Evolutionary conservation across 35 echinoderm and acorn worm species (phyloP).

Genomic region (Stichopus chloronotus): DNA sequence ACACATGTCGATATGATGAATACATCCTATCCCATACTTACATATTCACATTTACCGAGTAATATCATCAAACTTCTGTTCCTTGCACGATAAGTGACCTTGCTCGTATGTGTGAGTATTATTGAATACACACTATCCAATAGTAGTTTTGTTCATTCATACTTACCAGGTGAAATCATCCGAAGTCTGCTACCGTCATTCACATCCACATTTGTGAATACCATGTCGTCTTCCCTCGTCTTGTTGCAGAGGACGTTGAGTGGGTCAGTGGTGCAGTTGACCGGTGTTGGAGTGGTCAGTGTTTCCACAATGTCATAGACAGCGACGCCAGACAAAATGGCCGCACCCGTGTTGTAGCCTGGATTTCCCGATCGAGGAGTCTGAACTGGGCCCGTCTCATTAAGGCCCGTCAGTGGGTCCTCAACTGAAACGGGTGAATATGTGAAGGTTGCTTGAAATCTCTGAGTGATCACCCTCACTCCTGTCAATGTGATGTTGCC

Average conservation of each 20-base stretch:
- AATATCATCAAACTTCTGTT: too few relatives aligned
- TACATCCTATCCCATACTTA: too few relatives aligned
- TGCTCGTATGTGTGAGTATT: too few relatives aligned
- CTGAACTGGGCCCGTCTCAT: conserved; percentile 20
- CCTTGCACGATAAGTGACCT: too few relatives aligned
- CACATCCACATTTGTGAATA: conserved; percentile 64
- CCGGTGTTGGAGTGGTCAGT: not conserved
- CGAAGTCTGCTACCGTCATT: conserved; percentile 58
- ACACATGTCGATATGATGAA: too few relatives aligned
- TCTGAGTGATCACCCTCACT: conserved; percentile 56
- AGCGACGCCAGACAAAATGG: conserved; percentile 70
- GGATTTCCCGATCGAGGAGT: conserved; percentile 77
- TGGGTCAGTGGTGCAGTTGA: conserved; percentile 67
- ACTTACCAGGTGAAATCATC: conserved; percentile 71
- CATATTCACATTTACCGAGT: too few relatives aligned
- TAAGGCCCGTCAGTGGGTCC: conserved; percentile 29
- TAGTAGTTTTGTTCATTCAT: not conserved
- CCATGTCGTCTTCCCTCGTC: conserved; percentile 27
- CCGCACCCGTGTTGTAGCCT: conserved; percentile 77
- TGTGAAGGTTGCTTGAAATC: conserved; percentile 72
- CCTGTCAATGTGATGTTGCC: not conserved
- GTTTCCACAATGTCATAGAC: conserved; percentile 50
- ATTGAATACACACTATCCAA: too few relatives aligned
- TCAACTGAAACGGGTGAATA: conserved; percentile 38
- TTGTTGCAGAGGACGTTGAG: conserved; percentile 56